Conservation (phyloP, 2,113 vertebrate species). For the Saguinus imperator region DNA sequence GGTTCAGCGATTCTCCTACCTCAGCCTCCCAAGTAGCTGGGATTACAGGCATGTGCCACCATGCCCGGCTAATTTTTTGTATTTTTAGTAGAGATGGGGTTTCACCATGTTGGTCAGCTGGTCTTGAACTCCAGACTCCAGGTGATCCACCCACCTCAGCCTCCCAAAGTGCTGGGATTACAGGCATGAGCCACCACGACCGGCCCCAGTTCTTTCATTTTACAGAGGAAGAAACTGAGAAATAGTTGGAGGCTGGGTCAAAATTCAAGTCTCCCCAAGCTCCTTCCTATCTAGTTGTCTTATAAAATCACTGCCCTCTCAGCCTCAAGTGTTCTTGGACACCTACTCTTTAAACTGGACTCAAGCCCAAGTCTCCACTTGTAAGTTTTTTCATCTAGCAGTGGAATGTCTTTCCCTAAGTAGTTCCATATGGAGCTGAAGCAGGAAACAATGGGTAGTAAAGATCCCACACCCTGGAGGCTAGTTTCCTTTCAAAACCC, state of each 20-base stretch:
- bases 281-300: background rate
- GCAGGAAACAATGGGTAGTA: conserved; percentile 40
- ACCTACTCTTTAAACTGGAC: conserved; percentile 24
- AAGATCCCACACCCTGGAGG: background rate
- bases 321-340: conserved; percentile 59
- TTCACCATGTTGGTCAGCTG: too few species aligned
- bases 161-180: too few species aligned
- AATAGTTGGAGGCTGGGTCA: background rate
- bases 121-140: too few species aligned
- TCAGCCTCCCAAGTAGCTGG: too few species aligned
- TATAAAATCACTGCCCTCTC: conserved; percentile 1
- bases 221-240: background rate
- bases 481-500: conserved; percentile 52
- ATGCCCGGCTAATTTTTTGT: too few species aligned
- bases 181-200: too few species aligned
- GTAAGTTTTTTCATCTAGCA: conserved; percentile 33
- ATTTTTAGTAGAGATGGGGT: too few species aligned
- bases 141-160: too few species aligned
- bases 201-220: background rate
- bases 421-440: conserved; percentile 70
- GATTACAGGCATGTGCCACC: too few species aligned
- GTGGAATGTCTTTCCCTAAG: conserved; percentile 69
- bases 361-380: conserved; percentile 28
- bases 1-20: too few species aligned
- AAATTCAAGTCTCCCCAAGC: background rate